A percentile compares a stretch with the other conserved stretches of the same genome.
phyloP scores from a whole-genome alignment of 2,113 vertebrate genomes.

The Muscicapa adusta region DNA sequence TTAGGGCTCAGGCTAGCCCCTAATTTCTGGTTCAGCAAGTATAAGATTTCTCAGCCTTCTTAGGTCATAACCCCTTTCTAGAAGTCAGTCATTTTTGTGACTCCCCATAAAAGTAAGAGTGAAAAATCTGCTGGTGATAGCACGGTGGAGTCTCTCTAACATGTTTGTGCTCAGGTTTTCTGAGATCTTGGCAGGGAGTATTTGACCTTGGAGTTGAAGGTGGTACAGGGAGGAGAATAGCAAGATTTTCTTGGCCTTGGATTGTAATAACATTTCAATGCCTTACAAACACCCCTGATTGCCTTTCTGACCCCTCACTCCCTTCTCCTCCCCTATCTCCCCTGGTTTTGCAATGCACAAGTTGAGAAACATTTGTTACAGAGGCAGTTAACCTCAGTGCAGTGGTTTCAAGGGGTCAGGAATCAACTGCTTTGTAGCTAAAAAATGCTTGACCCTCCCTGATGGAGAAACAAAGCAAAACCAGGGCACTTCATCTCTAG shows the following conservation, averaged over 20 bases:
- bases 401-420: neutral
- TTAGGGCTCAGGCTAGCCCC: neutral
- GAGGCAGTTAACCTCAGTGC: neutral
- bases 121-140: constrained; percentile 35
- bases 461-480: neutral
- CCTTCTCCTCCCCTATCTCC: constrained; percentile 9
- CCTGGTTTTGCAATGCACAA: constrained; percentile 1
- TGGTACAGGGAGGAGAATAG: constrained; percentile 12
- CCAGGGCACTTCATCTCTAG: neutral
- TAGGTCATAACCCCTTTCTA: constrained; percentile 30
- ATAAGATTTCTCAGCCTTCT: neutral
- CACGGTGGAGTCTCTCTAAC: neutral
- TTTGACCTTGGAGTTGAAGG: constrained; percentile 30
- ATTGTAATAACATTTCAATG: constrained; percentile 25
- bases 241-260: constrained; percentile 34
- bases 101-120: constrained; percentile 13
- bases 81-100: constrained; percentile 40
- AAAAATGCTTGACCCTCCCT: neutral
- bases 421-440: neutral
- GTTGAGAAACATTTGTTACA: constrained; percentile 5
- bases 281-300: neutral
- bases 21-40: neutral
- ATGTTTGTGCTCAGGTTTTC: constrained; percentile 16
- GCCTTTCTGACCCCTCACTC: constrained; percentile 50
- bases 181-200: constrained; percentile 24